Evolutionary conservation across 2,888 invertebrate species (phyloP), one percentile per base, ranked within the genome.

Genomic region (Eupithecia tripunctaria): DNA sequence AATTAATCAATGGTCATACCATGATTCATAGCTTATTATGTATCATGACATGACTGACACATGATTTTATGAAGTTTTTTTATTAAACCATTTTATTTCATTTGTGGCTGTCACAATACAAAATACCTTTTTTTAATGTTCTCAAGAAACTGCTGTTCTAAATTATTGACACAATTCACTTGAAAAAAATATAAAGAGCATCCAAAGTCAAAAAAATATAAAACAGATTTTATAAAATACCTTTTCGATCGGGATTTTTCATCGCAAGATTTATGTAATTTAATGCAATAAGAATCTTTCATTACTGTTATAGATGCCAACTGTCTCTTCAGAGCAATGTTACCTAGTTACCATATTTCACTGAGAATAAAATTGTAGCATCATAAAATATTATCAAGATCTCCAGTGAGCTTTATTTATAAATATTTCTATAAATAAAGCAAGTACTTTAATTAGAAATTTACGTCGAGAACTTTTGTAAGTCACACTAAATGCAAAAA

Each of bases 401-500:
- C 56, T 56, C 21, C 5, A 5, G 56, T 8, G 56, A 14, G 56
- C 25, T 60, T 29, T 60, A 60, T 29, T 29, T 27, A 32, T 63
- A n/a, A n/a, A n/a, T n/a, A n/a, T n/a, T n/a, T 63, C 10, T 32
- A 32, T 29, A 29, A n/a, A 32, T 29, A 29, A n/a, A 32, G 27
- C 12, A 36, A 60, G 60, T 60, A 29, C 18, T 63, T 63, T 32
- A 32, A 63, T 32, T 63, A 63, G 36, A 63, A n/a, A 63, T 63
- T 29, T 32, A 12, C 21, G 36, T 63, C 6, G 36, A 36, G 18
- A 36, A 36, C 18, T 62, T 60, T 18, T 62, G 64, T 64, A 64
- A 60, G 60, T 62, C 62, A 18, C 62, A n/a, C 62, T 32, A 32
- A 62, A 18, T 62, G 62, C 41, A 65, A 27, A 43, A 65, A 65